Conservation (phyloP, 2,113 vertebrate genomes). For the Phainopepla nitens region DNA sequence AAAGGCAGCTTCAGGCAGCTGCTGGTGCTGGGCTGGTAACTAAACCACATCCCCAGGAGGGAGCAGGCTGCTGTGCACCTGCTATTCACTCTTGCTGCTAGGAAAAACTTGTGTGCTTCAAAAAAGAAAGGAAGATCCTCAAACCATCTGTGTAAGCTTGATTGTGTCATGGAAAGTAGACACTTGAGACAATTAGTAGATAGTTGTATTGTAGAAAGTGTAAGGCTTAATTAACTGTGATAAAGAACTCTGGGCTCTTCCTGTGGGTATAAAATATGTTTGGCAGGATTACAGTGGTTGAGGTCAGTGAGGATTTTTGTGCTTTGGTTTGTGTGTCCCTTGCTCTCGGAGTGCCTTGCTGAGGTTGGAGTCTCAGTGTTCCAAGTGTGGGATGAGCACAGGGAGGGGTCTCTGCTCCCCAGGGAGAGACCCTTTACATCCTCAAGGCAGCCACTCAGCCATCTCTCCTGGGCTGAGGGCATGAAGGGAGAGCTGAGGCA, state of each 20-base stretch:
- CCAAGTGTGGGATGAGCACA: not conserved
- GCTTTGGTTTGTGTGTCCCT: not conserved
- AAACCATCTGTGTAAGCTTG: not conserved
- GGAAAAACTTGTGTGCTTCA: not conserved
- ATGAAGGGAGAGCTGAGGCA: not conserved
- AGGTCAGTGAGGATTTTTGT: not conserved
- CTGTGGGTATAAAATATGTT: not conserved
- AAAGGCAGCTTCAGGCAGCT: not conserved
- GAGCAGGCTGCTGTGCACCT: not conserved
- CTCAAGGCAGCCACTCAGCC: fast-evolving
- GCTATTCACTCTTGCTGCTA: not conserved
- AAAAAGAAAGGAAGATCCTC: not conserved
- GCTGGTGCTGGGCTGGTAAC: not conserved
- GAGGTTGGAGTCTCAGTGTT: not conserved
- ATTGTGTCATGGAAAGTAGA: not conserved
- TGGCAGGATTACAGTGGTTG: fast-evolving
- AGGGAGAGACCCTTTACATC: not conserved
- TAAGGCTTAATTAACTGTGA: not conserved
- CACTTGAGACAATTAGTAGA: not conserved
- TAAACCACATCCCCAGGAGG: not conserved
- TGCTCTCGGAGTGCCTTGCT: not conserved
- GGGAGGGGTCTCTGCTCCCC: not conserved
- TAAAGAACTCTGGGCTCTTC: not conserved
- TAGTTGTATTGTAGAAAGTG: not conserved
- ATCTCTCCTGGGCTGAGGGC: not conserved